phyloP scores from a whole-genome alignment of 1,140 invertebrate genomes.

The Holotrichia oblita region DNA sequence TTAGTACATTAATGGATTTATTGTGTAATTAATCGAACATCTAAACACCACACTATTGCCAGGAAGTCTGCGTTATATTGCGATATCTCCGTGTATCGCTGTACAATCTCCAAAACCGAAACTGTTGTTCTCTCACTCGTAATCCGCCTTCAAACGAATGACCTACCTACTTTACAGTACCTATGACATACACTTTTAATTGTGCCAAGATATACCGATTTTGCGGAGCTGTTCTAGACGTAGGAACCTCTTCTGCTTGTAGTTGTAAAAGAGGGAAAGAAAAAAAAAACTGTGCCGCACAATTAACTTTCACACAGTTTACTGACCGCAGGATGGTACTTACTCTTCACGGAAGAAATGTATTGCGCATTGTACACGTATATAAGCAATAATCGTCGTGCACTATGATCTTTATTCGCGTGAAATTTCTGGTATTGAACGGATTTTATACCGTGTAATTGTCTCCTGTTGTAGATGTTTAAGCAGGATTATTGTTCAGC shows the following conservation, averaged over 20 bases:
- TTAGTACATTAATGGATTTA: no score
- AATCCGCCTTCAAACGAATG: neutral
- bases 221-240: neutral
- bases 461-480: no score
- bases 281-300: slow-evolving; percentile 34
- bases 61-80: no score
- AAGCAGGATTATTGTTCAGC: no score
- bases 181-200: slow-evolving; percentile 7
- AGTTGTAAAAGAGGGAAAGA: neutral
- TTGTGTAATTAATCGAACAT: no score
- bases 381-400: neutral
- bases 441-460: no score
- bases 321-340: slow-evolving; percentile 32
- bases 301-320: slow-evolving; percentile 37
- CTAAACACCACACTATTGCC: no score
- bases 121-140: neutral
- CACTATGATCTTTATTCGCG: slow-evolving; percentile 27
- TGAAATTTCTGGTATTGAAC: neutral
- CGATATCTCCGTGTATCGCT: neutral
- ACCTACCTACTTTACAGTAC: neutral
- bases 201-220: neutral
- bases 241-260: slow-evolving; percentile 1
- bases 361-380: neutral
- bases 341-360: slow-evolving; percentile 30
- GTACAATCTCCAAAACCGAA: neutral